phyloP scores from a whole-genome alignment of 2,113 vertebrate species.

The Casuarius casuarius region DNA sequence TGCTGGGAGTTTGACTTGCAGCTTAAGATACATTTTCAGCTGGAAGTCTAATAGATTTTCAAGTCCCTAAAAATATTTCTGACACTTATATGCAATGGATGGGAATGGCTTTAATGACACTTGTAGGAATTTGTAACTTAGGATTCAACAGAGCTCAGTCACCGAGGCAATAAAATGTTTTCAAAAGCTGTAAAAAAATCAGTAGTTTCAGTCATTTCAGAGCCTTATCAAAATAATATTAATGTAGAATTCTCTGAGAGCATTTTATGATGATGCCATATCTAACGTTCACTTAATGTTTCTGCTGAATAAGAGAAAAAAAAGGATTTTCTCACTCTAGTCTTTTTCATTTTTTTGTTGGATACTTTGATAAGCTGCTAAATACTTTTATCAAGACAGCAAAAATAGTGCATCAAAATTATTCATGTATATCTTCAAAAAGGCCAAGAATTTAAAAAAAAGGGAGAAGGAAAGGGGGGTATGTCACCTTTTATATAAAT shows the following conservation, averaged over 20 bases:
- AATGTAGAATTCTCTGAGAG: not conserved
- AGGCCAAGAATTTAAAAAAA: accelerated
- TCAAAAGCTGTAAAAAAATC: not conserved
- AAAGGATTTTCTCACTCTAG: not conserved
- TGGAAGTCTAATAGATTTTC: constrained; percentile 45
- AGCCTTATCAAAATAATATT: not conserved
- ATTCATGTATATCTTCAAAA: not conserved
- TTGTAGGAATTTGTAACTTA: constrained; percentile 26
- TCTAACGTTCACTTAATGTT: not conserved
- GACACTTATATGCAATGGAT: not conserved
- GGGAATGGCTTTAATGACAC: not conserved
- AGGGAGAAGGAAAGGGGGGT: not conserved
- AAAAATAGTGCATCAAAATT: not conserved
- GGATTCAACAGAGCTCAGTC: not conserved
- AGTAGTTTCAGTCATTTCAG: not conserved
- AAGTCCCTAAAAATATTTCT: constrained; percentile 41
- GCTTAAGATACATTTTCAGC: constrained; percentile 38
- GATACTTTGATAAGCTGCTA: not conserved
- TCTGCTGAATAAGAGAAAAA: not conserved
- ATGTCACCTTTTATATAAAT: not conserved
- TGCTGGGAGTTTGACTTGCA: constrained; percentile 24
- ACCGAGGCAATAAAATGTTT: not conserved
- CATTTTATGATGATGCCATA: not conserved
- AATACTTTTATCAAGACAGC: not conserved
- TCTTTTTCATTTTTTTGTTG: not conserved